phyloP scores from a whole-genome alignment of 1,140 invertebrate species.

The Neuroterus valhalla region DNA sequence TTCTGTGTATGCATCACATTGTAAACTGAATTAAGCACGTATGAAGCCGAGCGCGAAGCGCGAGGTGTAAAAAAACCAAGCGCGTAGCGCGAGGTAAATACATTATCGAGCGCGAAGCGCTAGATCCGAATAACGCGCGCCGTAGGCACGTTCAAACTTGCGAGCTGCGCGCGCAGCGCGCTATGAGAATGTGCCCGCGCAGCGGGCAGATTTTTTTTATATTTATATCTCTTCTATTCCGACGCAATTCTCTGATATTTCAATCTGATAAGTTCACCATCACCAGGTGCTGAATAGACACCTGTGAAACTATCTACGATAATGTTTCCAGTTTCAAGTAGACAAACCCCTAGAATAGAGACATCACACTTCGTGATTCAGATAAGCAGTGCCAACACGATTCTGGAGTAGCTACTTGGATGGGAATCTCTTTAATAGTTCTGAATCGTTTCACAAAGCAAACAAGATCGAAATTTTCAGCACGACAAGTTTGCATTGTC shows the following conservation, averaged over 20 bases:
- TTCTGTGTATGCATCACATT: too few species aligned
- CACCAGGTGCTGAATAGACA: slow-evolving; percentile 6
- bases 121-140: too few species aligned
- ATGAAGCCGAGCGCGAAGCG: too few species aligned
- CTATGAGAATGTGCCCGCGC: too few species aligned
- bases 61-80: too few species aligned
- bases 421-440: neutral
- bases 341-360: neutral
- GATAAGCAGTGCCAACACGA: slow-evolving; percentile 24
- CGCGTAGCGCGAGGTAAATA: too few species aligned
- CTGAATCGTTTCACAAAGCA: neutral
- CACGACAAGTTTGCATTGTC: too few species aligned
- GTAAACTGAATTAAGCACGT: too few species aligned
- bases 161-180: too few species aligned
- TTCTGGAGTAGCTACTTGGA: slow-evolving; percentile 1
- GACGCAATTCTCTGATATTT: neutral
- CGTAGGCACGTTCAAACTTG: too few species aligned
- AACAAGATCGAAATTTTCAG: neutral
- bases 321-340: slow-evolving; percentile 18
- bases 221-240: neutral
- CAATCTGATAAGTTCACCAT: slow-evolving; percentile 15
- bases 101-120: too few species aligned
- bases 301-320: slow-evolving; percentile 27
- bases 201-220: too few species aligned
- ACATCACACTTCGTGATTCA: slow-evolving; percentile 5